A percentile compares a stretch with the other conserved stretches of the same genome.
These are phyloP conservation scores for Pteronura brasiliensis DNA, from an alignment of 2,113 vertebrate species.

Conservation along the genomic window DNA sequence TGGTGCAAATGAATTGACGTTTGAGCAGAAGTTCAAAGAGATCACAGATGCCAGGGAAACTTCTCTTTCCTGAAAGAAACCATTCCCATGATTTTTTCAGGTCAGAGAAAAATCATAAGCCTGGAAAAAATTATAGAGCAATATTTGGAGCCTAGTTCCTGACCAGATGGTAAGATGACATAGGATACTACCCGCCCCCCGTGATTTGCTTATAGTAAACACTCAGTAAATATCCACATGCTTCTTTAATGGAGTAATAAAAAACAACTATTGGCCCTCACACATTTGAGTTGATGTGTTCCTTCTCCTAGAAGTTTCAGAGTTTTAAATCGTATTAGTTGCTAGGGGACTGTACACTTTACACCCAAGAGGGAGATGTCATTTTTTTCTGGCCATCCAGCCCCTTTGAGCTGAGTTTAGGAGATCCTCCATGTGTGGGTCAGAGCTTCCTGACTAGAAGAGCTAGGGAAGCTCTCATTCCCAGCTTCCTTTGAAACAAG, in stretches of 20 bases:
- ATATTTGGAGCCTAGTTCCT: neutral
- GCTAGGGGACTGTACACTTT: neutral
- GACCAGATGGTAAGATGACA: neutral
- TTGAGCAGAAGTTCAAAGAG: neutral
- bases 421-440: too few species aligned
- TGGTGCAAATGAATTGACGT: neutral
- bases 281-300: neutral
- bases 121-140: neutral
- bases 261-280: neutral
- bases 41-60: neutral
- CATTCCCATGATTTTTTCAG: neutral
- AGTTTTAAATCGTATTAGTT: neutral
- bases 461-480: neutral
- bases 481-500: neutral
- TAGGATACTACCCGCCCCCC: neutral
- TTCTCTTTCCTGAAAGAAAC: neutral
- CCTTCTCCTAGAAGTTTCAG: neutral
- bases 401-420: neutral
- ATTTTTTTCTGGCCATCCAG: neutral
- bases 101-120: neutral
- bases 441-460: neutral
- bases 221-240: neutral
- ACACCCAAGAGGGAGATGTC: neutral
- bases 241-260: neutral
- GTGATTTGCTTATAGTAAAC: neutral